These are phyloP conservation scores for Choloepus hoffmanni DNA, from an alignment of 2,113 vertebrate species.

Conservation along the genomic window DNA sequence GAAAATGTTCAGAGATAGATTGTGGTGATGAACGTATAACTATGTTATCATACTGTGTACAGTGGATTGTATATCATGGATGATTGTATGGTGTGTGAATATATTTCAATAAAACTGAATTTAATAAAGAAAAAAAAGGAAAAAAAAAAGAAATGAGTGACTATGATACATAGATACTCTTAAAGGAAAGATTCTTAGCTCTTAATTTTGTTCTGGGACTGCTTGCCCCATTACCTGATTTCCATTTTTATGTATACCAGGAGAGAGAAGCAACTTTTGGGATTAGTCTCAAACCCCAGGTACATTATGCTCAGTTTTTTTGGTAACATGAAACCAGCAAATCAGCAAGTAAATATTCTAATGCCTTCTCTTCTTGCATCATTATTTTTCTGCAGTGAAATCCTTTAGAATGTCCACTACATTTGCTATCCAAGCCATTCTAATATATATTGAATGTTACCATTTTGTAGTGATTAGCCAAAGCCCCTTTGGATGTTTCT, in stretches of 20 bases:
- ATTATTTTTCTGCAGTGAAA: not conserved
- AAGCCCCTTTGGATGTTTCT: not conserved
- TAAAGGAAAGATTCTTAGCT: not conserved
- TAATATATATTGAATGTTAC: not conserved
- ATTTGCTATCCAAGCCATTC: not conserved
- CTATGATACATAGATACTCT: not conserved
- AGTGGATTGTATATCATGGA: no score
- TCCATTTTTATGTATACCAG: not conserved
- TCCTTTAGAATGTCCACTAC: not conserved
- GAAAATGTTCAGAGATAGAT: no score
- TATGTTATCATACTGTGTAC: no score
- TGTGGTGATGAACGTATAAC: no score
- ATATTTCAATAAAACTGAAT: no score
- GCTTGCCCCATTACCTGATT: not conserved
- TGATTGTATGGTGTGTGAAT: no score
- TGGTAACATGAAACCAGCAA: not conserved
- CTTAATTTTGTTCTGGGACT: not conserved
- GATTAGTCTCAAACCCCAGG: not conserved
- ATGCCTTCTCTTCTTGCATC: not conserved
- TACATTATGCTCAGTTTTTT: not conserved
- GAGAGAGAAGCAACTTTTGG: not conserved
- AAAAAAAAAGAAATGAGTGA: not conserved
- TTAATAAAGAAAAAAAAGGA: no score
- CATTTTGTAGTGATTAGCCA: not conserved
- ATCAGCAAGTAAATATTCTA: not conserved